Evolutionary conservation across 1,140 invertebrate species (phyloP).

Genomic region (Spodoptera litura): DNA sequence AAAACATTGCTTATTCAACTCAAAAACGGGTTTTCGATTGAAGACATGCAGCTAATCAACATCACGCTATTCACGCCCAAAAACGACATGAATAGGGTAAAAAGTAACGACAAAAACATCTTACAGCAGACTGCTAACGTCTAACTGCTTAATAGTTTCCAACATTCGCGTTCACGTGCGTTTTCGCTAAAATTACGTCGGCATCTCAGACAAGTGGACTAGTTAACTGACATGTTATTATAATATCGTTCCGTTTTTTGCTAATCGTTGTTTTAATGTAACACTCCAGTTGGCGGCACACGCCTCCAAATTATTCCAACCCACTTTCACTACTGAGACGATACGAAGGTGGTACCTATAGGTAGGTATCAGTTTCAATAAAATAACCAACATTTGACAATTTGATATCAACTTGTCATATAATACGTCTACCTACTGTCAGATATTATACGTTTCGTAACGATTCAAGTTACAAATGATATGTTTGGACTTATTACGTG

Average conservation of each 20-base stretch:
- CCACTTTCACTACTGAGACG: constrained; percentile 46
- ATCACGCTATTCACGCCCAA: constrained; percentile 6
- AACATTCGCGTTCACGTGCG: not conserved
- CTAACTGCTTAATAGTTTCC: constrained; percentile 5
- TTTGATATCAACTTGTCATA: constrained; percentile 34
- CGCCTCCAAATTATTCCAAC: constrained; percentile 50
- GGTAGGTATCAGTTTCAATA: constrained; percentile 23
- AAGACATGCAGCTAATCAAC: constrained; percentile 5
- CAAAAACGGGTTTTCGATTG: not conserved
- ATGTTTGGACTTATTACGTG: constrained; percentile 28
- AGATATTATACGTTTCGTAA: constrained; percentile 25
- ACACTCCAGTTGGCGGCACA: constrained; percentile 27
- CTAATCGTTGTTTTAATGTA: constrained; percentile 26
- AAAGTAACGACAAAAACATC: constrained; percentile 11
- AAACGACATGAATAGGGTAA: not conserved
- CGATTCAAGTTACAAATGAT: constrained; percentile 35
- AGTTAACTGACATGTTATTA: constrained; percentile 14
- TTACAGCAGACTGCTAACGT: not conserved
- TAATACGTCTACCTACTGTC: not conserved
- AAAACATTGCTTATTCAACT: constrained; percentile 4
- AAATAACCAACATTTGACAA: constrained; percentile 45
- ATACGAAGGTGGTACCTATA: not conserved
- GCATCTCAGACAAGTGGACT: constrained; percentile 15
- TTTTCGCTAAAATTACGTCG: constrained; percentile 28
- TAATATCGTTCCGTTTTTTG: constrained; percentile 29